Evolutionary conservation across 2,888 invertebrate species (phyloP), one percentile per base, ranked within the genome.

Genomic region (Syrphus vitripennis): DNA sequence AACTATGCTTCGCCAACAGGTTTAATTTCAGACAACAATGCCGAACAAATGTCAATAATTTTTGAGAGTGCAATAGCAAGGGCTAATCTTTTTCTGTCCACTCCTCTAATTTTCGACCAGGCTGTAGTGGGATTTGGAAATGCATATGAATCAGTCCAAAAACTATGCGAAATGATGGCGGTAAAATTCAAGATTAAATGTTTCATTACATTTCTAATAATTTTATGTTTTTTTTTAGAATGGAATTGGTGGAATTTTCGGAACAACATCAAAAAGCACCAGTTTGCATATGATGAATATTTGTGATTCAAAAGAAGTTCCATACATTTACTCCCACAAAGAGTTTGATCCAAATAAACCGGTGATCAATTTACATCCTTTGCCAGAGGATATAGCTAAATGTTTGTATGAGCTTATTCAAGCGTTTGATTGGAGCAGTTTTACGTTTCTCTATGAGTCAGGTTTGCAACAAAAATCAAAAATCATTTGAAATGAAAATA

Each of bases 161-260:
- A 93, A n/a, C 90, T 94, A 70, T 95, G 95, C 88, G 89, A 91
- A n/a, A 90, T 94, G 81, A 92, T 95, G 89, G 93, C 94, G 93
- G 95, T 94, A 70, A 37, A 87, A 81, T 37, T 2, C 1, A 3
- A 40, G 14, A 6, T 21, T 31, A 12, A 0, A 26, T 31, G 6
- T 31, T 24, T 3, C 12, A 7, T 19, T 4, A 63, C 12, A 7
- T 19, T 4, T 55, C 4, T 61, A 0, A 26, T 19, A n/a, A 4
- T 24, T 14, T 21, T 9, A 14, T 0, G 5, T 19, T 0, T 14
- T 79, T 83, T 80, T 83, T 0, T 26, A 95, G 95, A 93, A 93
- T 40, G 97, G 97, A 29, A 94, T 97, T 4, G 95, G 96, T 0
- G 98, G 96, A 24, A 94, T 98, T 76, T 96, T 98, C 90, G 98